phyloP scores from a whole-genome alignment of 1,140 invertebrate species.

The Bombyx mandarina region DNA sequence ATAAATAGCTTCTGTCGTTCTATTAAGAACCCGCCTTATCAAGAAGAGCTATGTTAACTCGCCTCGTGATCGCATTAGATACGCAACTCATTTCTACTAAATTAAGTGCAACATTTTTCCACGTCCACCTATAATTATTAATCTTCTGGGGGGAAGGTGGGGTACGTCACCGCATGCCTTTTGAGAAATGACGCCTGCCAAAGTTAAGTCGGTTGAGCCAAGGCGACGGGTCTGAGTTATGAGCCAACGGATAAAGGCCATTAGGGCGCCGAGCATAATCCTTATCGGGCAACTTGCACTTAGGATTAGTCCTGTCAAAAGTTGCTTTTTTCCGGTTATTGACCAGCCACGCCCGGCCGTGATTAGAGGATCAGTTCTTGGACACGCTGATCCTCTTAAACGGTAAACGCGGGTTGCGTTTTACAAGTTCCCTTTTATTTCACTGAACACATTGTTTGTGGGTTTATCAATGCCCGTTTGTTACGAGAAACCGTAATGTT shows the following conservation, averaged over 20 bases:
- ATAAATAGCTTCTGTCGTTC: no score
- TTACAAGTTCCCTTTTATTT: no score
- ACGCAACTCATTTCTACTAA: conserved; percentile 50
- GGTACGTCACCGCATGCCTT: conserved; percentile 60
- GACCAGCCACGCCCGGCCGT: conserved; percentile 46
- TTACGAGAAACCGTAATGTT: no score
- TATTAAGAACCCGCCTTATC: conserved; percentile 3
- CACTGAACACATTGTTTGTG: no score
- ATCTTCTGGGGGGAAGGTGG: conserved; percentile 37
- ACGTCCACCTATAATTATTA: conserved; percentile 66
- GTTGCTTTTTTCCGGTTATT: conserved; percentile 61
- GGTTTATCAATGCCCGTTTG: no score
- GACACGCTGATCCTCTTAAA: no score
- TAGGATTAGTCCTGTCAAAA: conserved; percentile 68
- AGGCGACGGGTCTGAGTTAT: conserved; percentile 57
- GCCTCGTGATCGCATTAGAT: conserved; percentile 19
- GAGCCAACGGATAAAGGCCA: conserved; percentile 62
- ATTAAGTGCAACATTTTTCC: conserved; percentile 66
- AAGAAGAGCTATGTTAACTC: conserved; percentile 3
- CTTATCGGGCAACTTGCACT: conserved; percentile 68
- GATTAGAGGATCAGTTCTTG: conserved; percentile 50
- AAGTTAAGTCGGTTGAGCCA: conserved; percentile 69
- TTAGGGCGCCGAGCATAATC: conserved; percentile 62
- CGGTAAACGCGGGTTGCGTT: no score
- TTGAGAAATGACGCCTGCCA: conserved; percentile 69